A percentile compares a stretch with the other conserved stretches of the same genome.
These are phyloP conservation scores for Xenopus borealis DNA, from an alignment of 2,113 vertebrate genomes.

Conservation along the genomic window DNA sequence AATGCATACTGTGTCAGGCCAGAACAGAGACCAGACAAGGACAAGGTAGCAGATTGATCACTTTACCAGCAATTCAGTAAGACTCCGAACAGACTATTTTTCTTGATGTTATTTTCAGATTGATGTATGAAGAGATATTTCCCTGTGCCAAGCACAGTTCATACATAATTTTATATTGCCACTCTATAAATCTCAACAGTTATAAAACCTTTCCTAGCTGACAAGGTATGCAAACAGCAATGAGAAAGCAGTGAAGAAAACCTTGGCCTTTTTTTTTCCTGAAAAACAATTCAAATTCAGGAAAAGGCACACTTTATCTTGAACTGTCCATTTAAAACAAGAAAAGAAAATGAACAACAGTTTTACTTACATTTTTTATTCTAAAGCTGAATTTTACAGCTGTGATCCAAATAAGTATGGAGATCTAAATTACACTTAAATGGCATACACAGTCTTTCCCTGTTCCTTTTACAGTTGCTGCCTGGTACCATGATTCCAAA, in stretches of 20 bases:
- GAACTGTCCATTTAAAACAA: slow-evolving; percentile 14
- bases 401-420: slow-evolving; percentile 26
- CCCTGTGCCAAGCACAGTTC: slow-evolving; percentile 43
- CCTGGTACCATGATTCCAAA: slow-evolving; percentile 10
- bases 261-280: slow-evolving; percentile 29
- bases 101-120: slow-evolving; percentile 46
- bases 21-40: slow-evolving; percentile 37
- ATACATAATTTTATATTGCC: slow-evolving; percentile 45
- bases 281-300: slow-evolving; percentile 19
- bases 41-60: slow-evolving; percentile 34
- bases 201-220: slow-evolving; percentile 40
- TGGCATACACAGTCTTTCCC: slow-evolving; percentile 20
- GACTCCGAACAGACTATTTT: slow-evolving; percentile 40
- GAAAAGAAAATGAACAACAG: background rate
- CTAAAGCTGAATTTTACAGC: slow-evolving; percentile 4
- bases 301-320: slow-evolving; percentile 22
- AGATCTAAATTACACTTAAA: slow-evolving; percentile 14
- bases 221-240: slow-evolving; percentile 39
- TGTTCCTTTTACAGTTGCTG: slow-evolving; percentile 19
- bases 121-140: slow-evolving; percentile 46
- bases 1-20: slow-evolving; percentile 29
- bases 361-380: slow-evolving; percentile 20
- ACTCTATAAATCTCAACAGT: slow-evolving; percentile 43
- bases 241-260: slow-evolving; percentile 25
- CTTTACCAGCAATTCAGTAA: slow-evolving; percentile 37